Base-by-base conservation (phyloP, 2,113 vertebrate species). In the Protobothrops mucrosquamatus region DNA sequence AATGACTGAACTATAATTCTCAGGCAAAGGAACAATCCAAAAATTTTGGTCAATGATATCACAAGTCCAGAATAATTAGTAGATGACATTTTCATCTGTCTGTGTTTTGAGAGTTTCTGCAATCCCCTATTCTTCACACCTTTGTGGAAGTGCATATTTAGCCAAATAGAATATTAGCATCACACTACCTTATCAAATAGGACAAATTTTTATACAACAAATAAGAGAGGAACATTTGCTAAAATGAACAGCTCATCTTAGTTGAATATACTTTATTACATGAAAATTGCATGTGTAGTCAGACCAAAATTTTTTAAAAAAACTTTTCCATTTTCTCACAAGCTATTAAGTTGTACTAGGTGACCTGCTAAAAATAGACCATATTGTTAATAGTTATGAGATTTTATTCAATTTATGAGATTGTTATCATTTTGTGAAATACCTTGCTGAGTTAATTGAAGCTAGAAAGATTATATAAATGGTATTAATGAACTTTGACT, bases 401-500 rank as follows among this genome's bases (percentile, higher is more conserved):
- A 98, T 98, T 98, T 98, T 98, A 98, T 98, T 98, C 98, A 98
- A 98, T 98, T 98, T 98, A 98, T 98, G 98, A 98, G 98, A 98
- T 97, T 97, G 97, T 98, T 98, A 98, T 98, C 97, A 98, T 98
- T 98, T 97, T 97, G 98, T 98, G 97, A 97, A 98, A 97, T 98
- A 97, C 98, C 98, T 98, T 98, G 98, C 98, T 98, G 98, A 98
- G 97, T 98, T 98, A 98, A 98, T 98, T 98, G 98, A 98, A 98
- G 98, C 97, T 97, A 98, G 97, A 97, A 97, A 98, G 98, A 98
- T 98, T 98, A 98, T 98, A 98, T 98, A 98, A 98, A 98, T 98
- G 98, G 98, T 98, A 98, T 98, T 98, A 98, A 98, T 98, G 98
- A 98, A 98, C 98, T 98, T 98, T 98, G 98, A 98, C 98, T 98